phyloP scores from a whole-genome alignment of 2,797 vertebrate genomes.

The Oreortyx pictus region DNA sequence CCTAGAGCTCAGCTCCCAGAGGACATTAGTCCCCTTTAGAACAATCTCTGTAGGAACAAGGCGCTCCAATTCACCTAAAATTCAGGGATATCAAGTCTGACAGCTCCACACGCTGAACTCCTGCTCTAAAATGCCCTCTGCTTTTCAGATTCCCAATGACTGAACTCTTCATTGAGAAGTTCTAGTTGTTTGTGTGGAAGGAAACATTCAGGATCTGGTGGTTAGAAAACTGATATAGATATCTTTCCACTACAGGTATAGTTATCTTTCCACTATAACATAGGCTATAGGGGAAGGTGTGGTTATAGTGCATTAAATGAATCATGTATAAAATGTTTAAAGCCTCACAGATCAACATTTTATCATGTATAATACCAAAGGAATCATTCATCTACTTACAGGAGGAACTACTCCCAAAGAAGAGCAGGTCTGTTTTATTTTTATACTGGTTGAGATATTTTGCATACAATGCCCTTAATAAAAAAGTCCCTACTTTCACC shows the following conservation, averaged over 20 bases:
- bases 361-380: background rate
- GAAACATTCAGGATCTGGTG: background rate
- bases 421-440: background rate
- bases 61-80: conserved; percentile 46
- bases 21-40: conserved; percentile 45
- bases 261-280: background rate
- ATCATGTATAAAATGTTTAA: conserved; percentile 2
- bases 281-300: too few relatives aligned
- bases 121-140: conserved; percentile 31
- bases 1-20: conserved; percentile 30
- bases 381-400: background rate
- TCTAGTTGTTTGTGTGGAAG: background rate
- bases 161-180: background rate
- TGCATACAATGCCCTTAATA: background rate
- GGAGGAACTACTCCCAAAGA: background rate
- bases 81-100: conserved; percentile 44
- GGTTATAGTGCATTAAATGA: background rate
- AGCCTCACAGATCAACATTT: conserved; percentile 13
- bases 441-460: conserved; percentile 1
- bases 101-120: conserved; percentile 20
- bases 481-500: background rate
- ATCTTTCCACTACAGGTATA: background rate
- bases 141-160: background rate
- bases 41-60: conserved; percentile 8
- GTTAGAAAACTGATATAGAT: background rate